These are phyloP conservation scores for Nautilus pompilius DNA, from an alignment of 1,140 invertebrate species.

Conservation along the genomic window DNA sequence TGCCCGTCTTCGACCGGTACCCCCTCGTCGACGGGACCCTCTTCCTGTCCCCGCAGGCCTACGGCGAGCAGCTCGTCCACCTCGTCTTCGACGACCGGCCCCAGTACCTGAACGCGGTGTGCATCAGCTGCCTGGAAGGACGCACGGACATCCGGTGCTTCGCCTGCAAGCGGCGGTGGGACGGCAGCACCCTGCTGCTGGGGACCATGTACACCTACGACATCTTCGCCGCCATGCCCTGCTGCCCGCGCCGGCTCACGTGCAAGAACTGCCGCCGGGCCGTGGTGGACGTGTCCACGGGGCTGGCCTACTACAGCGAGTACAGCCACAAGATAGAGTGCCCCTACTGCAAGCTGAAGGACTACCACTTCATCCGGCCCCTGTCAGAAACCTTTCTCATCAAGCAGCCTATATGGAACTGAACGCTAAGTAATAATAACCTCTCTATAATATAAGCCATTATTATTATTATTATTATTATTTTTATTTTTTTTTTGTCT, in stretches of 20 bases:
- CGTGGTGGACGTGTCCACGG: constrained; percentile 46
- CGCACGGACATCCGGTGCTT: constrained; percentile 78
- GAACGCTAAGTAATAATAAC: too few species aligned
- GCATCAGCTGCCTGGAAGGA: constrained; percentile 83
- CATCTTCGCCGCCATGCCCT: constrained; percentile 94
- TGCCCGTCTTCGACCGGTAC: constrained; percentile 94
- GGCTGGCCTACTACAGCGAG: constrained; percentile 88
- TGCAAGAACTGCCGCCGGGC: constrained; percentile 49
- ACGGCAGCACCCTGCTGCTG: constrained; percentile 85
- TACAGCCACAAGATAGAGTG: constrained; percentile 90
- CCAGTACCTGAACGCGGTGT: constrained; percentile 88
- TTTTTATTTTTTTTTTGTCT: too few species aligned
- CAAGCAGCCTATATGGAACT: constrained; percentile 45
- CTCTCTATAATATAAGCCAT: too few species aligned
- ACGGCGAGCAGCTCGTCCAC: constrained; percentile 58
- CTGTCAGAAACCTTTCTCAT: constrained; percentile 43
- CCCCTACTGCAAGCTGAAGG: constrained; percentile 82
- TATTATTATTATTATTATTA: too few species aligned
- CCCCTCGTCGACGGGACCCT: constrained; percentile 96
- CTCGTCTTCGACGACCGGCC: constrained; percentile 71
- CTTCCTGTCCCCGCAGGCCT: constrained; percentile 78
- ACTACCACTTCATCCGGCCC: constrained; percentile 93
- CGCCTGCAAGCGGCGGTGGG: constrained; percentile 84
- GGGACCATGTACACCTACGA: constrained; percentile 98
- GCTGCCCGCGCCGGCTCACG: constrained; percentile 86